Evolutionary conservation across 2,113 vertebrate species (phyloP).

Genomic region (Centropristis striata): DNA sequence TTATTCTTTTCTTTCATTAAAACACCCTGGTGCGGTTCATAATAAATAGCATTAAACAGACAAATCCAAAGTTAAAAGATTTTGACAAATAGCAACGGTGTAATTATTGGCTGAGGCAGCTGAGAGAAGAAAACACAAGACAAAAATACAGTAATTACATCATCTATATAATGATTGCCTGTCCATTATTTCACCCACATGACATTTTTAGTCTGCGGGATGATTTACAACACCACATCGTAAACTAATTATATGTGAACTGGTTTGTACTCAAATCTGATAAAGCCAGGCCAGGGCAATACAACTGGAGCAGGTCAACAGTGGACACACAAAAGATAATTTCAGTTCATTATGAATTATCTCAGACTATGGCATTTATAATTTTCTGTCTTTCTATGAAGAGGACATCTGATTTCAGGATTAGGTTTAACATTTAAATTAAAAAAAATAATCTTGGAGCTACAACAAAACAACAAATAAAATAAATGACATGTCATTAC

Average conservation of each 20-base stretch:
- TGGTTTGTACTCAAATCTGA: constrained; percentile 72
- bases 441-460: background rate
- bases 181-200: constrained; percentile 73
- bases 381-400: constrained; percentile 32
- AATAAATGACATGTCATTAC: too few species aligned
- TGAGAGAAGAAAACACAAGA: constrained; percentile 29
- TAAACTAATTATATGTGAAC: constrained; percentile 80
- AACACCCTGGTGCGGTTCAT: constrained; percentile 18
- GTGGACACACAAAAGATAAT: constrained; percentile 48
- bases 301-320: constrained; percentile 63
- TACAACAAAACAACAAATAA: background rate
- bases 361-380: constrained; percentile 39
- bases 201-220: constrained; percentile 71
- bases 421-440: background rate
- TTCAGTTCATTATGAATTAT: constrained; percentile 63
- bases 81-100: constrained; percentile 59
- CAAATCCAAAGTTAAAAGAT: constrained; percentile 40
- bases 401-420: constrained; percentile 11
- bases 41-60: constrained; percentile 35
- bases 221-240: constrained; percentile 78
- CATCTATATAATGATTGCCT: constrained; percentile 72
- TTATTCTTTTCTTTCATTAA: constrained; percentile 15
- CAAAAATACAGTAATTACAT: constrained; percentile 72
- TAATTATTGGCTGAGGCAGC: constrained; percentile 67
- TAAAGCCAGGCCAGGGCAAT: constrained; percentile 52